Conservation (phyloP, 2,113 vertebrate genomes). For the Esox niger region DNA sequence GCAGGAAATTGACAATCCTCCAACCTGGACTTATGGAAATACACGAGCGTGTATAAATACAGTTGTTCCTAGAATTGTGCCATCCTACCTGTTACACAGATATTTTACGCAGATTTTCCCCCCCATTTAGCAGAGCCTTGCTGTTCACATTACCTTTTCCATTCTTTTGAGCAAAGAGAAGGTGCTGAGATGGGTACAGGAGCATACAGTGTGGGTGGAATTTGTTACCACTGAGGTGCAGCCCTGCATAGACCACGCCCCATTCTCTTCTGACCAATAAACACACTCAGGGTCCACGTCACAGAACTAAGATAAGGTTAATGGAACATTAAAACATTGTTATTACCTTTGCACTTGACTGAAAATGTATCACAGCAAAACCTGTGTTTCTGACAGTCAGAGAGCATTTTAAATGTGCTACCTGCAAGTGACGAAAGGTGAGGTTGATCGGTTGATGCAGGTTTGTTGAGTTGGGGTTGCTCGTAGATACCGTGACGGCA, state of each 20-base stretch:
- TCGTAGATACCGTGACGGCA: not conserved
- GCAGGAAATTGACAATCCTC: no score
- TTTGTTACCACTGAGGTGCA: not conserved
- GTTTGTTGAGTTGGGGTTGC: not conserved
- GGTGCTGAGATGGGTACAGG: constrained; percentile 1
- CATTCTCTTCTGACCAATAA: not conserved
- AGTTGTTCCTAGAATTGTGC: no score
- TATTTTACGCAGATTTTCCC: no score
- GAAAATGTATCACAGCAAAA: no score
- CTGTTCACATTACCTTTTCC: not conserved
- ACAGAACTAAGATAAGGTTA: not conserved
- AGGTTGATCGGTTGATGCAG: not conserved
- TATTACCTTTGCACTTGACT: no score
- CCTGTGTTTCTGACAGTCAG: no score
- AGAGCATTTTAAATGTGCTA: not conserved
- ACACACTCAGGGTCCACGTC: not conserved
- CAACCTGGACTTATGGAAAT: no score
- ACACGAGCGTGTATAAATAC: no score
- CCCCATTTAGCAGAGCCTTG: not conserved
- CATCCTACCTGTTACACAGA: no score
- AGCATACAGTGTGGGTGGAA: not conserved
- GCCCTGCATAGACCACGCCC: not conserved
- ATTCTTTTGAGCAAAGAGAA: not conserved
- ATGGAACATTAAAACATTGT: no score
- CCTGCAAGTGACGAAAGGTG: not conserved